Evolutionary conservation across 1,140 invertebrate species (phyloP).

Genomic region (Drosophila albomicans): DNA sequence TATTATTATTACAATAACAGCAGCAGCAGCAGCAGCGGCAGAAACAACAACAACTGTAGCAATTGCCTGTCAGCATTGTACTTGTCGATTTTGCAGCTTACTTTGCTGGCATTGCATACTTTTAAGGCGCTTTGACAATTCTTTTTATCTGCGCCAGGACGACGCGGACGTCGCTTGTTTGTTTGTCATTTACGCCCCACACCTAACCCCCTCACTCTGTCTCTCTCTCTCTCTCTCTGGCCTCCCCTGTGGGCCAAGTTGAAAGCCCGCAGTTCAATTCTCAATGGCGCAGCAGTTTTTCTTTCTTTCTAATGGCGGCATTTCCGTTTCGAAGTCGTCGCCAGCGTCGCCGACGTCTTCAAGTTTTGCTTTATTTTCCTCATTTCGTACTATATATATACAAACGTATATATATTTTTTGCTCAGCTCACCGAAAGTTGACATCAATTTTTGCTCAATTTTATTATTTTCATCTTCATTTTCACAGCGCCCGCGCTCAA

Average conservation of each 20-base stretch:
- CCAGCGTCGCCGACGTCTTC: constrained; percentile 21
- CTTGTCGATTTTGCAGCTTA: constrained; percentile 84
- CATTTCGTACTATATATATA: neutral
- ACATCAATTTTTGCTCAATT: constrained; percentile 82
- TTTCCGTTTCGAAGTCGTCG: constrained; percentile 69
- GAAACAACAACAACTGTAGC: constrained; percentile 58
- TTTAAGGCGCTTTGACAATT: constrained; percentile 84
- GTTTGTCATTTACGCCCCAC: constrained; percentile 78
- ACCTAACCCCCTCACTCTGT: constrained; percentile 8
- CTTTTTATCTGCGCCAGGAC: constrained; percentile 82
- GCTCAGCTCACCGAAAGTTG: constrained; percentile 59
- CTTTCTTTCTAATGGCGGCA: constrained; percentile 78
- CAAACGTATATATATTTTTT: neutral
- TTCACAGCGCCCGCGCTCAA: constrained; percentile 67
- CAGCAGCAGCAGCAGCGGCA: constrained; percentile 26
- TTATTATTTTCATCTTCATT: constrained; percentile 83
- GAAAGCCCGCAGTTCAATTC: constrained; percentile 81
- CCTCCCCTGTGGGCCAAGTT: constrained; percentile 51
- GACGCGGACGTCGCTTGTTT: constrained; percentile 77
- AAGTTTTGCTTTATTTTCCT: constrained; percentile 29
- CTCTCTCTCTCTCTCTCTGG: neutral
- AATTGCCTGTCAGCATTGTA: constrained; percentile 84
- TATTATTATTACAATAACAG: constrained; percentile 83
- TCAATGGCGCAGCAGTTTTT: constrained; percentile 84
- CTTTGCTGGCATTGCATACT: constrained; percentile 83